Conservation (phyloP, 2,888 invertebrate genomes). For the Mellilla xanthometata region DNA sequence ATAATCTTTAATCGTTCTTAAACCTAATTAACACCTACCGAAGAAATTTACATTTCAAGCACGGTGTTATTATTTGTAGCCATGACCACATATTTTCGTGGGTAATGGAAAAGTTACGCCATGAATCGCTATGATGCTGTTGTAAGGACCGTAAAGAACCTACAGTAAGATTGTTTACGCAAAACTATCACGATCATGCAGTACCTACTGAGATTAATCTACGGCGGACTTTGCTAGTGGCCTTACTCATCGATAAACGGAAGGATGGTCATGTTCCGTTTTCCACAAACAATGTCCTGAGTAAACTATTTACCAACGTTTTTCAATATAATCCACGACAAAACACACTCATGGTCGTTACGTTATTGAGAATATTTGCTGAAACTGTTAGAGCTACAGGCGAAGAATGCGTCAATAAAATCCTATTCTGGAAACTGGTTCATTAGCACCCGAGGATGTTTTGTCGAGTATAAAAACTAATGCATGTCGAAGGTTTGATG, state of each 20-base stretch:
- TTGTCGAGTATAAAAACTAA: conserved; percentile 60
- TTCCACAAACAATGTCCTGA: conserved; percentile 34
- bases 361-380: conserved; percentile 71
- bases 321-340: conserved; percentile 56
- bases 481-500: conserved; percentile 31
- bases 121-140: not conserved
- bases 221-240: conserved; percentile 31
- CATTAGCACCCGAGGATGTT: conserved; percentile 60
- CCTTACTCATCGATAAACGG: conserved; percentile 40
- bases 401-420: conserved; percentile 61
- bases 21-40: too few relatives aligned
- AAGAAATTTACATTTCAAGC: too few relatives aligned
- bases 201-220: not conserved
- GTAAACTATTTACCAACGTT: conserved; percentile 47
- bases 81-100: conserved; percentile 11
- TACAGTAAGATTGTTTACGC: too few relatives aligned
- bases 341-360: conserved; percentile 70
- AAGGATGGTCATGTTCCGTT: conserved; percentile 34
- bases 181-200: not conserved
- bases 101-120: conserved; percentile 9
- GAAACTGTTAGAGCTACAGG: conserved; percentile 48
- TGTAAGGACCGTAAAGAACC: too few relatives aligned
- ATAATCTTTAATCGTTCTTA: too few relatives aligned
- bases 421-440: conserved; percentile 59
- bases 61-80: conserved; percentile 1